Base-by-base conservation (phyloP, 1,140 invertebrate species). In the Heliconius nattereri region DNA sequence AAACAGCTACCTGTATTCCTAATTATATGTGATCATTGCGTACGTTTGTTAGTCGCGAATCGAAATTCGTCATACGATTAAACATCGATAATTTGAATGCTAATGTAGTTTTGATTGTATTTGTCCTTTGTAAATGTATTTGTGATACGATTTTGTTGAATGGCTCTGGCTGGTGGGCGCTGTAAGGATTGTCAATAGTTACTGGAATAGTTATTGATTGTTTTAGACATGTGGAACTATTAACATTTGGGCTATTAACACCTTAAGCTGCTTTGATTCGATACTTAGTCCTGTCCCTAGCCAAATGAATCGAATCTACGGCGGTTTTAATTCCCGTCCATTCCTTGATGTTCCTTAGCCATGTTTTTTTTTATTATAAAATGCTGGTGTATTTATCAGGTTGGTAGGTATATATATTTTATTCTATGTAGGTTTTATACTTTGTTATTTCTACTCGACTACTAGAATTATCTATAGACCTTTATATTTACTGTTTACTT, bases 1-100 rank as follows among this genome's bases (percentile, higher is more conserved):
- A 74, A 81, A 77, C 78, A 76, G 57, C 79, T 71, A 19, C 71
- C 81, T 77, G 79, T 76, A 77, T 78, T 75, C n/a, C 84, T 86
- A 87, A 90, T 90, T 86, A 87, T 87, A 90, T 86, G 78, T 82
- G 85, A 86, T 87, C 85, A 88, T 81, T 85, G 76, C 75, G 60
- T 80, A 83, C 81, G 77, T 83, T 79, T 84, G 83, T 76, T 81
- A 78, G 78, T 74, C 71, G 78, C 78, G 78, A 85, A 84, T 85
- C 80, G 81, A 83, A 84, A 85, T 85, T 82, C 77, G 82, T 83
- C 74, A 74, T 45, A 82, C 79, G 52, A 81, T 84, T 80, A 73
- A 81, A 79, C 80, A 49, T 32, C 60, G 52, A 76, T 73, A 76
- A 76, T 77, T 73, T 32, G 71, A 26, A 70, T 60, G 75, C 71